phyloP scores from a whole-genome alignment of 2,888 invertebrate species.

The Sarcophaga caerulescens region DNA sequence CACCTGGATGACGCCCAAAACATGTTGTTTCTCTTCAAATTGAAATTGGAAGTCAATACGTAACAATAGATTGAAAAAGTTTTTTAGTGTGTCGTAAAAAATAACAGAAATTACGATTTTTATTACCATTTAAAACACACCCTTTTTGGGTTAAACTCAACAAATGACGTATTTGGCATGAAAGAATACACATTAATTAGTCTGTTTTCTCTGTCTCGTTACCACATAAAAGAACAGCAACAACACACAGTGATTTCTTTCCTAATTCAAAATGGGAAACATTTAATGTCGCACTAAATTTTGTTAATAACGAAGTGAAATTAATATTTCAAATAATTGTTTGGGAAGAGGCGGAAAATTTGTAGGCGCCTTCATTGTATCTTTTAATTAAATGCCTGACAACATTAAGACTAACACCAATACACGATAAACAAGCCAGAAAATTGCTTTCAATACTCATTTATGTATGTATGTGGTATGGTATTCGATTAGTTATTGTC shows the following conservation, averaged over 20 bases:
- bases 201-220: no score
- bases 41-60: constrained; percentile 26
- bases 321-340: constrained; percentile 8
- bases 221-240: no score
- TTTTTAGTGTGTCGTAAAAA: constrained; percentile 49
- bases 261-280: constrained; percentile 1
- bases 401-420: no score
- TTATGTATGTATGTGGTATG: no score
- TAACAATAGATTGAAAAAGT: constrained; percentile 56
- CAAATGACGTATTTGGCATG: not conserved
- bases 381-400: no score
- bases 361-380: no score
- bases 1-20: constrained; percentile 66
- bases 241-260: constrained; percentile 15
- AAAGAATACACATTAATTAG: not conserved
- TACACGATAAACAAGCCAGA: no score
- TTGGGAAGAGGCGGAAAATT: not conserved
- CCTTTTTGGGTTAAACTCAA: constrained; percentile 26
- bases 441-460: no score
- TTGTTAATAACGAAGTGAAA: not conserved
- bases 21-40: constrained; percentile 50
- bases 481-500: no score
- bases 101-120: constrained; percentile 39
- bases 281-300: not conserved
- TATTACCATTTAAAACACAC: constrained; percentile 53